Evolutionary conservation across 1,140 invertebrate genomes (phyloP).

Genomic region (Lepidotrigona ventralis): DNA sequence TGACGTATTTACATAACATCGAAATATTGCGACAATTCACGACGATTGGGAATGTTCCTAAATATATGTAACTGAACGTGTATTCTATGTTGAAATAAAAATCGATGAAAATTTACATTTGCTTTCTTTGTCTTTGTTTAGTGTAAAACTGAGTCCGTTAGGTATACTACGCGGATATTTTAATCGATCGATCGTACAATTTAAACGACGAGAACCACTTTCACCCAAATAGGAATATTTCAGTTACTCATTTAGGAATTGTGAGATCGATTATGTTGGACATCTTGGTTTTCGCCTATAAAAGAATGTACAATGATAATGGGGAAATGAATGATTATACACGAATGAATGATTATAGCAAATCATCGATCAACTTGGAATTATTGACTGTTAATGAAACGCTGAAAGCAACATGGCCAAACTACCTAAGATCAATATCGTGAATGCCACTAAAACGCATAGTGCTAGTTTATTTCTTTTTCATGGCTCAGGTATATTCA

Average conservation of each 20-base stretch:
- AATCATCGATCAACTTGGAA: not conserved
- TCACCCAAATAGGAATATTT: conserved; percentile 22
- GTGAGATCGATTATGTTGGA: not conserved
- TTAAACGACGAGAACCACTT: conserved; percentile 3
- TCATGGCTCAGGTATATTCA: conserved; percentile 83
- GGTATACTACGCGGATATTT: not conserved
- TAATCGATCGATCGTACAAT: not conserved
- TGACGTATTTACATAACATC: not conserved
- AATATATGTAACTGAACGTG: too few species aligned
- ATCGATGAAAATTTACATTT: not conserved
- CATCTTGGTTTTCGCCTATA: not conserved
- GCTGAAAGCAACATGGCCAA: conserved; percentile 12
- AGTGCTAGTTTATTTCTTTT: conserved; percentile 82
- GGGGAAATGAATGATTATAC: not conserved
- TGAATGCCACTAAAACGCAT: conserved; percentile 73
- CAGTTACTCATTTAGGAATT: conserved; percentile 12
- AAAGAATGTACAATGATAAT: not conserved
- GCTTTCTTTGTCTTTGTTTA: not conserved
- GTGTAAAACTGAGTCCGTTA: not conserved
- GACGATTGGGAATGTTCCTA: not conserved
- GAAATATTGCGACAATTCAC: not conserved
- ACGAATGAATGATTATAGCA: not conserved
- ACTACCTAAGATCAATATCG: conserved; percentile 60
- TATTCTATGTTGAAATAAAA: too few species aligned
- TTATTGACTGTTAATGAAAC: not conserved